A percentile compares a stretch with the other conserved stretches of the same genome.
These are phyloP conservation scores for Hemibagrus wyckioides DNA, from an alignment of 2,113 vertebrate species.

Conservation along the genomic window DNA sequence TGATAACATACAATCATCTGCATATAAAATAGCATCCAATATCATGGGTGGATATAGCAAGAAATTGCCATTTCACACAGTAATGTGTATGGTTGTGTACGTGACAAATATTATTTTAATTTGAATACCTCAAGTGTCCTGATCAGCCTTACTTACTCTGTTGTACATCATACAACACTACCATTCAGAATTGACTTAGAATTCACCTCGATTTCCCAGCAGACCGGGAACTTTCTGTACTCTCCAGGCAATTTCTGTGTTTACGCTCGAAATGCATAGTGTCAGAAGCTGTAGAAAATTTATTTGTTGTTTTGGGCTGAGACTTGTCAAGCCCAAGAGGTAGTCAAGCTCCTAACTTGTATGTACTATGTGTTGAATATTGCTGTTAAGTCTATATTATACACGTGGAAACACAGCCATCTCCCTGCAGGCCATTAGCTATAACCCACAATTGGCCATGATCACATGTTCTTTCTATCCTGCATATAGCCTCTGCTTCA, in stretches of 20 bases:
- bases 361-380: not conserved
- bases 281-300: constrained; percentile 5
- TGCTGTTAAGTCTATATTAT: constrained; percentile 16
- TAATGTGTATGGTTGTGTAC: no score
- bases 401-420: not conserved
- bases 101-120: no score
- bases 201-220: not conserved
- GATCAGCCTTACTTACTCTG: constrained; percentile 6
- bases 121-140: not conserved
- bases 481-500: constrained; percentile 39
- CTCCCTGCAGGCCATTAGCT: constrained; percentile 1
- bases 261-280: constrained; percentile 23
- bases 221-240: not conserved
- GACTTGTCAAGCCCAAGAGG: constrained; percentile 2
- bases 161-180: not conserved
- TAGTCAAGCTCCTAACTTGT: constrained; percentile 18
- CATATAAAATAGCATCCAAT: not conserved
- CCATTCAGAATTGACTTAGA: constrained; percentile 13
- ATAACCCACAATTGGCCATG: not conserved
- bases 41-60: not conserved
- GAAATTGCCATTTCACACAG: no score
- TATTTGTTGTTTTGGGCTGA: constrained; percentile 32
- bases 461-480: constrained; percentile 30
- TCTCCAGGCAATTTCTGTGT: constrained; percentile 30
- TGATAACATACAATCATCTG: not conserved